Evolutionary conservation across 2,113 vertebrate species (phyloP).

Genomic region (Phaetusa simplex): DNA sequence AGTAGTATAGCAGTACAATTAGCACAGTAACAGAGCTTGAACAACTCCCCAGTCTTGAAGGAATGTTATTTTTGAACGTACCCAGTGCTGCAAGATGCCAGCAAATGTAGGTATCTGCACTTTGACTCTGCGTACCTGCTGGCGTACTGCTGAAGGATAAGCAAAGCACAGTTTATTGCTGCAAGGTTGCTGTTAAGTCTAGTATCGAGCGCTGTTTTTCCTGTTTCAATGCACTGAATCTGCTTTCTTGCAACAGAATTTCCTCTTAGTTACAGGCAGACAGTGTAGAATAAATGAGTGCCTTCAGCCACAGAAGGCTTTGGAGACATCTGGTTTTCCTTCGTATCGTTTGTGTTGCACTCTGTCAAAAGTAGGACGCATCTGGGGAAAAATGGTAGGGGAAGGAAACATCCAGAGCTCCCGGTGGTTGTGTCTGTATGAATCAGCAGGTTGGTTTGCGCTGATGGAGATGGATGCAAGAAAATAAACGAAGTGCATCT

Average conservation of each 20-base stretch:
- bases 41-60: neutral
- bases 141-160: neutral
- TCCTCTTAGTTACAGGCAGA: neutral
- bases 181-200: neutral
- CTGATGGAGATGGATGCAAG: neutral
- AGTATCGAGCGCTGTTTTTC: neutral
- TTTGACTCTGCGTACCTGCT: neutral
- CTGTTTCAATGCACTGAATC: neutral
- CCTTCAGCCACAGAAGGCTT: neutral
- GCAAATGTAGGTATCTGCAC: neutral
- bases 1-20: neutral
- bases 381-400: neutral
- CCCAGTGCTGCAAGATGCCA: neutral
- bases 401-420: neutral
- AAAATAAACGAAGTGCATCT: neutral
- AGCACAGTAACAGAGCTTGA: neutral
- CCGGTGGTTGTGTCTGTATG: neutral
- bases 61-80: neutral
- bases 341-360: neutral
- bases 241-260: neutral
- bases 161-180: neutral
- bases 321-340: neutral
- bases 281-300: neutral
- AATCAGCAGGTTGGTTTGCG: neutral
- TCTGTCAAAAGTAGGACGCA: constrained; percentile 20